Base-by-base conservation (phyloP, 2,888 invertebrate genomes). In the Latrodectus elegans region DNA sequence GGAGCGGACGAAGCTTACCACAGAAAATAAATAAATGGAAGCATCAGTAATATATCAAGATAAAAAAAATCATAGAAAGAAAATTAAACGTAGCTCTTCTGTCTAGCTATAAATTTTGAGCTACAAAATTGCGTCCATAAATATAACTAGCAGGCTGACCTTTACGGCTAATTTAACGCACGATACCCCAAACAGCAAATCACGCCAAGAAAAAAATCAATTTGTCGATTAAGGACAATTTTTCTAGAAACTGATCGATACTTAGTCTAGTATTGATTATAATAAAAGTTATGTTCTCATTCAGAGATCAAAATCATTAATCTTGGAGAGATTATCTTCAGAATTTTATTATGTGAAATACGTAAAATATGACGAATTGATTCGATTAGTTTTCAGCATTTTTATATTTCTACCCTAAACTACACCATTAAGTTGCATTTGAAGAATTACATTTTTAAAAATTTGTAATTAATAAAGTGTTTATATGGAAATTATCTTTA, bases 61-160 rank as follows among this genome's bases (percentile, higher is more conserved):
- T 17, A 73, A 77, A 80, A 78, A 77, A 83, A 17, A 64, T 55
- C 52, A 15, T n/a, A 49, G 67, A 38, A 84, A 84, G 77, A 73
- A 78, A 76, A 84, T 84, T 77, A 79, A 79, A 84, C 38, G 73
- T 55, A 53, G 71, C 53, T n/a, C 53, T n/a, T n/a, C 77, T 71
- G 38, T 60, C 52, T 65, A 73, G 79, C 78, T 74, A 84, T 79
- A 84, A 84, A 73, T 79, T 84, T 79, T 55, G 38, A 53, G 84
- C 73, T 79, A 67, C 84, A 84, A 84, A 84, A 84, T 84, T 84
- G 79, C 84, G 65, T 78, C 79, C 79, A 84, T 84, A 84, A 84
- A 84, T 84, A 84, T 84, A 84, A 79, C 73, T 78, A 84, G 65
- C 77, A 78, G 73, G 68, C 55, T 84, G 84, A 84, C 84, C 78